Conservation (phyloP, 2,797 vertebrate genomes). For the Hypotaenidia okinawae region DNA sequence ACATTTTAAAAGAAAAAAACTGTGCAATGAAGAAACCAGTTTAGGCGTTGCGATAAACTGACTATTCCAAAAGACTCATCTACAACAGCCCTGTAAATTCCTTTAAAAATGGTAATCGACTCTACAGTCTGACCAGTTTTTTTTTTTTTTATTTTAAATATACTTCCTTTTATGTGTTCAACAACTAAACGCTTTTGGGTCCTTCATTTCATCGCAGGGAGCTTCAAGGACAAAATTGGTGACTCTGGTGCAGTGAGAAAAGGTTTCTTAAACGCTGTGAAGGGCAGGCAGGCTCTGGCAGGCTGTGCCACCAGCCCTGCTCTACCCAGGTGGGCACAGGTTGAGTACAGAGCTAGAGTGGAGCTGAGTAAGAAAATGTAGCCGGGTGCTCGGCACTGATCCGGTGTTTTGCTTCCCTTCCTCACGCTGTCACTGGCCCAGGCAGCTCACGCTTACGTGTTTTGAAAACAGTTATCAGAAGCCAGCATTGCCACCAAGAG, state of each 20-base stretch:
- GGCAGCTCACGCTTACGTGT: conserved; percentile 6
- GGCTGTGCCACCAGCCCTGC: not conserved
- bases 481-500: conserved; percentile 39
- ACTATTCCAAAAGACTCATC: conserved; percentile 85
- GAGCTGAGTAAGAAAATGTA: not conserved
- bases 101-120: conserved; percentile 88
- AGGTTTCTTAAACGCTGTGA: conserved; percentile 35
- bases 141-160: conserved; percentile 85
- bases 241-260: conserved; percentile 46
- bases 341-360: not conserved
- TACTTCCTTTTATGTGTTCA: conserved; percentile 99
- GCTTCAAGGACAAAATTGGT: conserved; percentile 53
- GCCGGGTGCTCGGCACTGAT: not conserved
- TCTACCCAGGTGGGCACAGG: not conserved
- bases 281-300: conserved; percentile 31
- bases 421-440: conserved; percentile 31
- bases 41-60: conserved; percentile 84
- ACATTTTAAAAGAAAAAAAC: conserved; percentile 86
- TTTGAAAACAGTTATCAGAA: conserved; percentile 35
- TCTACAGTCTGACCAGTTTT: conserved; percentile 93
- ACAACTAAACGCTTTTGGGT: conserved; percentile 83
- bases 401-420: conserved; percentile 61
- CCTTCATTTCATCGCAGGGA: conserved; percentile 80
- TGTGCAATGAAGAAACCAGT: conserved; percentile 87
- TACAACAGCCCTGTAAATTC: conserved; percentile 95